Base-by-base conservation (phyloP, 2,888 invertebrate species). In the Gari tellinella region DNA sequence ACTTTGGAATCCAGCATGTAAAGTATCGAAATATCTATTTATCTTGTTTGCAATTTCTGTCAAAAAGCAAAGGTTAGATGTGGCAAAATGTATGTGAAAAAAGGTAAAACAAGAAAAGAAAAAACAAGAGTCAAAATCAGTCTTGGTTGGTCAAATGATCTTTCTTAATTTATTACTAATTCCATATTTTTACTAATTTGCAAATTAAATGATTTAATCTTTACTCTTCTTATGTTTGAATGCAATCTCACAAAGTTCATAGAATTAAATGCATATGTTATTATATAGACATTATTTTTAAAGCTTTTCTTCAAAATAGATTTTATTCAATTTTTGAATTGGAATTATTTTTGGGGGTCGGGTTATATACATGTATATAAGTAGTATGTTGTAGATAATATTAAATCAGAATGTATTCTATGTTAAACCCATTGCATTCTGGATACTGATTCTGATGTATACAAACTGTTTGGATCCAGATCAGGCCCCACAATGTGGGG, bases 141-240 rank as follows among this genome's bases (percentile, higher is more conserved):
- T 31, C 31, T 31, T 31, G 31, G 31, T 31, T 31, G 31, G 10
- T 31, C 5, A 31, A 31, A 31, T 31, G 43, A 43, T 19, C 19
- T 43, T 56, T 62, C 60, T 68, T 68, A 62, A 56, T 69, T 56
- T 62, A 62, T 69, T 75, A 75, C 75, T 75, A 75, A 75, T 62
- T 75, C 69, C 69, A 65, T 75, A 51, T 67, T 75, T 45, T 69
- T 69, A 75, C 75, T 75, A 75, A 75, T 75, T 75, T 75, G 75
- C 69, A 56, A 57, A 66, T 69, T 69, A 58, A 61, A 74, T 64
- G 51, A 41, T 43, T 62, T 49, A 23, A 55, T 55, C 41, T 72
- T 25, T 70, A 57, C 51, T 56, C 65, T 69, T 26, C 64, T 65
- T 56, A 61, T 38, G 62, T 73, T 74, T 65, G 69, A 62, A 69